phyloP scores from a whole-genome alignment of 2,113 vertebrate species.

The Beaufortia kweichowensis region DNA sequence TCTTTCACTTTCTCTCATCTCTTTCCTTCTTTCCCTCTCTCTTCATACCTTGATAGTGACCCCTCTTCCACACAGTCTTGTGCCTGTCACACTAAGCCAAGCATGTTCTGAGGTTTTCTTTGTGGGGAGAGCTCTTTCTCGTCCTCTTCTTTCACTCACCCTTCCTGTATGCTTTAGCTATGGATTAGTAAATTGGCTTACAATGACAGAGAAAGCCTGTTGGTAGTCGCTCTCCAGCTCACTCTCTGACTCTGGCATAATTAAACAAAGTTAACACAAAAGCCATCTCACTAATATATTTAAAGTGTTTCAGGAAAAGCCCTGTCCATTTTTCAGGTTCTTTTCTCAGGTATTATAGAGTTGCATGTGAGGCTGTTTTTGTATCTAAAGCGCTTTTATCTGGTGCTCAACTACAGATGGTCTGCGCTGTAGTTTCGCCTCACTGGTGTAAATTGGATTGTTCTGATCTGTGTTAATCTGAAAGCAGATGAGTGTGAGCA shows the following conservation, averaged over 20 bases:
- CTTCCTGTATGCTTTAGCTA: constrained; percentile 69
- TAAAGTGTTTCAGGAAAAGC: constrained; percentile 18
- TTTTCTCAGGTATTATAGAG: not conserved
- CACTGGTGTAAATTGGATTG: constrained; percentile 70
- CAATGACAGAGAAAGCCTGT: constrained; percentile 67
- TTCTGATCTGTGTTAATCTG: constrained; percentile 71
- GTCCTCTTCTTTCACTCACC: constrained; percentile 55
- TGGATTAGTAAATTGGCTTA: constrained; percentile 72
- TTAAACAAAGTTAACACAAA: constrained; percentile 13
- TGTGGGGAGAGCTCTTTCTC: not conserved
- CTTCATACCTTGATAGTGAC: constrained; percentile 65
- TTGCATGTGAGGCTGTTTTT: constrained; percentile 32
- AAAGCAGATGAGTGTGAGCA: constrained; percentile 55
- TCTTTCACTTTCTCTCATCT: no score
- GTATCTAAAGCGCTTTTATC: constrained; percentile 33
- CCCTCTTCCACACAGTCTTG: constrained; percentile 62
- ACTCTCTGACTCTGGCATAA: constrained; percentile 32
- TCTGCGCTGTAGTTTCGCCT: constrained; percentile 66
- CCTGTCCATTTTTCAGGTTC: constrained; percentile 12
- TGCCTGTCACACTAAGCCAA: constrained; percentile 64
- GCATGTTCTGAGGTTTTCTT: constrained; percentile 58
- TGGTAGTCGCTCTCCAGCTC: constrained; percentile 56
- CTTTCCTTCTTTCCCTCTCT: constrained; percentile 60
- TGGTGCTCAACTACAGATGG: constrained; percentile 52
- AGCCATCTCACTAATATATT: constrained; percentile 2